phyloP scores from a whole-genome alignment of 2,888 invertebrate genomes.

The Monochamus alternatus region DNA sequence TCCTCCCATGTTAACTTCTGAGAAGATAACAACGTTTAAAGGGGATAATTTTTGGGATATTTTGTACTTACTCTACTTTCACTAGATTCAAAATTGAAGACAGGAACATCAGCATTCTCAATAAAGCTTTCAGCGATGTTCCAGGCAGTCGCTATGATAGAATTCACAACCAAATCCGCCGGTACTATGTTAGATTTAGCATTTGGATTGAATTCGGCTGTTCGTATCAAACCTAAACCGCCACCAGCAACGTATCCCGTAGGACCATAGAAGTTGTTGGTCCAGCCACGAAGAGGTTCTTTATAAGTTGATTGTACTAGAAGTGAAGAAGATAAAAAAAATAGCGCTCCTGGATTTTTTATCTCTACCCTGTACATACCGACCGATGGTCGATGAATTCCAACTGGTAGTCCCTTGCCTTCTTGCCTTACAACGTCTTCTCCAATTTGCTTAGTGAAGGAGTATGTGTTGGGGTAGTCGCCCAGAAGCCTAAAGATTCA shows the following conservation, averaged over 20 bases:
- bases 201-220: slow-evolving; percentile 81
- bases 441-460: slow-evolving; percentile 92
- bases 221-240: slow-evolving; percentile 83
- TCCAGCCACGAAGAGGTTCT: slow-evolving; percentile 88
- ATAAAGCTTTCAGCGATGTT: slow-evolving; percentile 69
- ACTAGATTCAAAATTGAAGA: slow-evolving; percentile 85
- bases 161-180: slow-evolving; percentile 87
- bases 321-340: slow-evolving; percentile 45
- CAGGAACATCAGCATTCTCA: slow-evolving; percentile 72
- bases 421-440: slow-evolving; percentile 82
- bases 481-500: slow-evolving; percentile 75
- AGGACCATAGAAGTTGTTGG: slow-evolving; percentile 93
- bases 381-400: slow-evolving; percentile 89
- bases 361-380: slow-evolving; percentile 71
- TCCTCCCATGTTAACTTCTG: background rate
- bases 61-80: background rate
- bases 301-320: slow-evolving; percentile 79
- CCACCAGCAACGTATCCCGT: slow-evolving; percentile 83
- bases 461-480: slow-evolving; percentile 91
- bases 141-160: slow-evolving; percentile 86
- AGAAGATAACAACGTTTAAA: no score
- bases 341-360: background rate
- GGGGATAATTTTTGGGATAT: no score
- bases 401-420: slow-evolving; percentile 82
- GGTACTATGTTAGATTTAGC: slow-evolving; percentile 84